Conservation (phyloP, 1,140 invertebrate species). For the Linepithema humile region DNA sequence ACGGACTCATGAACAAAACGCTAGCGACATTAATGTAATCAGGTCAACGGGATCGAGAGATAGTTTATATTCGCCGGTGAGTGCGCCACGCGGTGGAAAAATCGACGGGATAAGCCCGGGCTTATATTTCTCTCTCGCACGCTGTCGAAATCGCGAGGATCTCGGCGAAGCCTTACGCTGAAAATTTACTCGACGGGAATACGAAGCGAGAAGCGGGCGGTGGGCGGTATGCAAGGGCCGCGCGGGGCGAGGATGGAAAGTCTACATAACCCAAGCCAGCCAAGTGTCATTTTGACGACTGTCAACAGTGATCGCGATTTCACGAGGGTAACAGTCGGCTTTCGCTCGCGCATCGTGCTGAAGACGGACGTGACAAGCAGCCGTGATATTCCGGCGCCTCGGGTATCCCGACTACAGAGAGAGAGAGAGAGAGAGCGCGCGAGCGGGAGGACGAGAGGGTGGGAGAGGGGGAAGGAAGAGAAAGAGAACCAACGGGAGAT, state of each 20-base stretch:
- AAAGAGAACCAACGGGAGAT: background rate
- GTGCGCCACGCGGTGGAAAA: constrained; percentile 16
- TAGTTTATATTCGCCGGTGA: constrained; percentile 27
- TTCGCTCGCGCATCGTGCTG: constrained; percentile 54
- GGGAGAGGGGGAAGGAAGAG: no score
- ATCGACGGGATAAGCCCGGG: constrained; percentile 39
- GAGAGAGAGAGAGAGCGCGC: background rate
- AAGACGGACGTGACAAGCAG: constrained; percentile 65
- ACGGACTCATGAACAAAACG: background rate
- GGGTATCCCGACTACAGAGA: background rate
- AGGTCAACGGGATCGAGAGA: constrained; percentile 35
- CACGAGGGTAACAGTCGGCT: constrained; percentile 59
- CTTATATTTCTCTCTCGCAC: constrained; percentile 1
- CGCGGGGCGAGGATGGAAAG: background rate
- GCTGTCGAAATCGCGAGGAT: constrained; percentile 10
- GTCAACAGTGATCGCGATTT: constrained; percentile 60
- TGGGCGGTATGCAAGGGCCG: background rate
- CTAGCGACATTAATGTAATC: constrained; percentile 40
- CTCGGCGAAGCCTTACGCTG: background rate
- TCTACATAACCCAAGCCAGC: constrained; percentile 58
- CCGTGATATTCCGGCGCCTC: constrained; percentile 46
- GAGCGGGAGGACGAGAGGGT: no score
- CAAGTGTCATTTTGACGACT: constrained; percentile 64
- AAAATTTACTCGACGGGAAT: constrained; percentile 39
- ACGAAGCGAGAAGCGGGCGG: background rate